These are phyloP conservation scores for Rousettus leschenaultii DNA, from an alignment of 2,113 vertebrate species.

Conservation along the genomic window DNA sequence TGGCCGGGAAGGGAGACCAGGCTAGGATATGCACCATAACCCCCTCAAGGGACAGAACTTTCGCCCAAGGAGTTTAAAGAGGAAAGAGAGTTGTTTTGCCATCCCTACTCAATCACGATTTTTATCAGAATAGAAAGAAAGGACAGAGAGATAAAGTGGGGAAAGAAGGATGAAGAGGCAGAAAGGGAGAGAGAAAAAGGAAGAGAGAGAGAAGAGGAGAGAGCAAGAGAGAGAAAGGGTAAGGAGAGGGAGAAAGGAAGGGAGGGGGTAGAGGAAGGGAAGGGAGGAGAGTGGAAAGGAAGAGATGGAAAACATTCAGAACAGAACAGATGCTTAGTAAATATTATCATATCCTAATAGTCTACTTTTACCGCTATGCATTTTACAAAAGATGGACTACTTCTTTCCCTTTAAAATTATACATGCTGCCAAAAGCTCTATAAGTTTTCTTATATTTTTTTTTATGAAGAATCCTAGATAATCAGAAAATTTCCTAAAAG, in stretches of 20 bases:
- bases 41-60: neutral
- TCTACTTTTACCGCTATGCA: neutral
- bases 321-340: neutral
- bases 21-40: neutral
- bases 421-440: neutral
- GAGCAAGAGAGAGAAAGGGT: too few species aligned
- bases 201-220: too few species aligned
- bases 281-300: too few species aligned
- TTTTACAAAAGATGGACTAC: neutral
- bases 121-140: neutral
- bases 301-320: neutral
- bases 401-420: neutral
- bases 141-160: too few species aligned
- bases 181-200: neutral
- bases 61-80: neutral
- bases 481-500: neutral
- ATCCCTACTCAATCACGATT: neutral
- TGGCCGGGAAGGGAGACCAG: neutral
- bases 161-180: too few species aligned
- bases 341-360: neutral
- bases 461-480: neutral
- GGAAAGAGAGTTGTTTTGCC: neutral
- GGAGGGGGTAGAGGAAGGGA: neutral
- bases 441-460: neutral
- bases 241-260: neutral